phyloP scores from a whole-genome alignment of 2,888 invertebrate species.

The Ochlodes sylvanus region DNA sequence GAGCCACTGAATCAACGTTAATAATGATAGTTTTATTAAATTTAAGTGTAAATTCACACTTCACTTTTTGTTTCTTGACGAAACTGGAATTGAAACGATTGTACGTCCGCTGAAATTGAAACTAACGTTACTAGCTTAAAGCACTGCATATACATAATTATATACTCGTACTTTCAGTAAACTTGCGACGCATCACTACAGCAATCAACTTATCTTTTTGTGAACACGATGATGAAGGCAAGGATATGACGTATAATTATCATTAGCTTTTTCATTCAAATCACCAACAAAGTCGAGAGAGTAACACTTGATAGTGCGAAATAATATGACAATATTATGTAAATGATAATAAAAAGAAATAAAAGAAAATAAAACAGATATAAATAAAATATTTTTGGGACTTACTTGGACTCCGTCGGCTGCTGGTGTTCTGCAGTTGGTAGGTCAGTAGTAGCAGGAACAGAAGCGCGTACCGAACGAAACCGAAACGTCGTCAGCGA shows the following conservation, averaged over 20 bases:
- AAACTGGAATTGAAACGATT: constrained; percentile 16
- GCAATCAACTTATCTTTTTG: constrained; percentile 27
- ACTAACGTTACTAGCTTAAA: constrained; percentile 25
- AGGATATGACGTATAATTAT: background rate
- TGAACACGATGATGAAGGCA: constrained; percentile 18
- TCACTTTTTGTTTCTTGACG: background rate
- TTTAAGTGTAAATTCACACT: too few species aligned
- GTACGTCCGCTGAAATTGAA: constrained; percentile 25
- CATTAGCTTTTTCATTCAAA: background rate
- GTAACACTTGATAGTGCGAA: background rate
- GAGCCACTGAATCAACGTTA: too few species aligned
- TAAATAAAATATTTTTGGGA: background rate
- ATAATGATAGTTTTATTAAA: too few species aligned
- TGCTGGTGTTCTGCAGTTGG: background rate
- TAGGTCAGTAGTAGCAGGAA: constrained; percentile 8
- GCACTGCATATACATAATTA: constrained; percentile 40
- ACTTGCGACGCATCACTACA: constrained; percentile 40
- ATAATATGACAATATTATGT: background rate
- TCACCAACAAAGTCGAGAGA: too few species aligned
- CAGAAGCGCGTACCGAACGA: constrained; percentile 30
- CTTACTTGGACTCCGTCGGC: constrained; percentile 15
- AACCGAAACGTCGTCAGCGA: constrained; percentile 41
- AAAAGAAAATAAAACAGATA: background rate
- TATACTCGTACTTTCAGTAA: constrained; percentile 41
- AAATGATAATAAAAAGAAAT: background rate